phyloP scores from a whole-genome alignment of 2,113 vertebrate species.

The Willisornis vidua region DNA sequence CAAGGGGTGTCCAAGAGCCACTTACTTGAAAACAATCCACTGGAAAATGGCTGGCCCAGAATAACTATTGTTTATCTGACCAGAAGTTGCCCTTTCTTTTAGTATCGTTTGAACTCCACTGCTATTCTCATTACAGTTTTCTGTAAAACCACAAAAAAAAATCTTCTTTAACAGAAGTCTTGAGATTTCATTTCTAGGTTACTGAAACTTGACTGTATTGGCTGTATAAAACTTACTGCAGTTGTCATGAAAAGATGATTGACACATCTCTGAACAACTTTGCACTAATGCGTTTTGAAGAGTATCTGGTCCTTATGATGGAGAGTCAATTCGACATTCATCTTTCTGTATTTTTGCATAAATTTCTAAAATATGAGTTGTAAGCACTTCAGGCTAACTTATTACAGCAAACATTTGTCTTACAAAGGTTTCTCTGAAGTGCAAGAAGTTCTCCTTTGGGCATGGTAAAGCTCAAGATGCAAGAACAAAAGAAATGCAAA shows the following conservation, averaged over 20 bases:
- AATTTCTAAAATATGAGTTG: neutral
- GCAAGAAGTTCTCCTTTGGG: constrained; percentile 20
- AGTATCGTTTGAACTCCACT: neutral
- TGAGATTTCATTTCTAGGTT: neutral
- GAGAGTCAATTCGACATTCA: neutral
- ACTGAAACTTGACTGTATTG: neutral
- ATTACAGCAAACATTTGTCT: neutral
- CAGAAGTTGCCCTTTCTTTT: constrained; percentile 28
- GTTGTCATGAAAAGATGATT: neutral
- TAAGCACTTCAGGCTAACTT: constrained; percentile 15
- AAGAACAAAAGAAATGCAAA: constrained; percentile 63
- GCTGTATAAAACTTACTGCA: neutral
- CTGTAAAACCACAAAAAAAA: neutral
- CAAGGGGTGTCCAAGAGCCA: neutral
- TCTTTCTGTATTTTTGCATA: neutral
- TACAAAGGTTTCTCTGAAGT: constrained; percentile 44
- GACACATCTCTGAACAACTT: neutral
- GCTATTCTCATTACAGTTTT: constrained; percentile 20
- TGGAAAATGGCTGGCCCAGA: neutral
- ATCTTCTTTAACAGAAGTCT: neutral
- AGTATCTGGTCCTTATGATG: neutral
- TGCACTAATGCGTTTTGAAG: neutral
- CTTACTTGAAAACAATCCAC: neutral
- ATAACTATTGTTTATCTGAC: constrained; percentile 6
- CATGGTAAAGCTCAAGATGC: constrained; percentile 12